Evolutionary conservation across 2,797 vertebrate genomes (phyloP), one percentile per base, ranked within the genome.

Genomic region (Paratrypauchen microcephalus): DNA sequence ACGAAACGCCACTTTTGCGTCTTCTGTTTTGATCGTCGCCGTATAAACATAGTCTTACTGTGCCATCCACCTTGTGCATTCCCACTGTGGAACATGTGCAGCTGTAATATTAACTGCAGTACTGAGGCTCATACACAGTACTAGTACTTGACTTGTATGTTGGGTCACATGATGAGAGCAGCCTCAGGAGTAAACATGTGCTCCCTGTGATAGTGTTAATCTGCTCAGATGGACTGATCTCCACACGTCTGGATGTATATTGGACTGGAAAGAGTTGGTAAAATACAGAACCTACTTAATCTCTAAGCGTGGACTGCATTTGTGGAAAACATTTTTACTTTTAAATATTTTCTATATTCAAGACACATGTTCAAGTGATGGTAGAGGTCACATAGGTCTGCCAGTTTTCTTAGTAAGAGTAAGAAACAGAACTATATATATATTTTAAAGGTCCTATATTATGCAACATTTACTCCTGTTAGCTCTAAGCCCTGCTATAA

Each of bases 191-290:
- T 5, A 41, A 47, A 52, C 59, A 76, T 70, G 60, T 61, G 47
- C 65, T 56, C 36, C 61, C 64, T 63, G 59, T 61, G 54, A 52
- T 75, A 16, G 24, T 62, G 48, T 15, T 71, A 70, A 76, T 59
- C 16, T 69, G 28, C 16, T 26, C 13, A 47, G 24, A 67, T 70
- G 45, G 48, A 19, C 19, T 55, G 12, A 67, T 50, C 36, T 63
- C 8, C 58, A 32, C 67, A 41, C 36, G 36, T 23, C 19, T 23
- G n/a, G 21, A 62, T 62, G 21, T 45, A 23, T 41, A 61, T 61
- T 32, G 11, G 11, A 21, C 32, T 2, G 19, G 12, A 28, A 39
- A 41, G 15, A 36, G 11, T 21, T 13, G 18, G 9, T 61, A 15
- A 58, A 30, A 2, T 28, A 18, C 55, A 28, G 24, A 5, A 56